These are phyloP conservation scores for Oryzias curvinotus DNA, from an alignment of 2,113 vertebrate genomes.

Conservation along the genomic window DNA sequence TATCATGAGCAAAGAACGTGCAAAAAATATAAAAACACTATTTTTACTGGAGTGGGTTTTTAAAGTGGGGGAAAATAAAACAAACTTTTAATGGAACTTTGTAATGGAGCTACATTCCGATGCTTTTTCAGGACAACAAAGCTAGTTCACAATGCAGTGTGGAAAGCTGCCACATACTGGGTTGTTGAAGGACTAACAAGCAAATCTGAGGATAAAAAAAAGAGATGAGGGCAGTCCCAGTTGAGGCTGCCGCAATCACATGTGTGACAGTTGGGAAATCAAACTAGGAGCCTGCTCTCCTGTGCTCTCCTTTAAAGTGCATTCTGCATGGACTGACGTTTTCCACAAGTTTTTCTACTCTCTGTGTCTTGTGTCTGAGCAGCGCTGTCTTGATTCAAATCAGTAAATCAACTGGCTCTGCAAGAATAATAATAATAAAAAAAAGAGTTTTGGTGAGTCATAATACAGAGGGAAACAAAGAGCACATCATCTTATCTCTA, in stretches of 20 bases:
- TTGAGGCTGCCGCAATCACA: conserved; percentile 26
- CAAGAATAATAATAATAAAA: not conserved
- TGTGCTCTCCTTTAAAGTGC: conserved; percentile 27
- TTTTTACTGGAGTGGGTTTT: too few species aligned
- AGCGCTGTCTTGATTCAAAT: conserved; percentile 3
- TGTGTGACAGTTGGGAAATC: conserved; percentile 49
- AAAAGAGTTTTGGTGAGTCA: not conserved
- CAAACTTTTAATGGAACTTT: not conserved
- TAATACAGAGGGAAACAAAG: conserved; percentile 25
- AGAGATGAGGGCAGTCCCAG: conserved; percentile 39
- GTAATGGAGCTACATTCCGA: conserved; percentile 55
- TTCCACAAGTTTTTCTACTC: conserved; percentile 10
- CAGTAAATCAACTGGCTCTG: conserved; percentile 8
- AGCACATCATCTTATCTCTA: conserved; percentile 15
- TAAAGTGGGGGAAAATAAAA: too few species aligned
- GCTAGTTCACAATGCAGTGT: conserved; percentile 48
- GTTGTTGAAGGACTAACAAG: conserved; percentile 53
- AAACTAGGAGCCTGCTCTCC: conserved; percentile 31
- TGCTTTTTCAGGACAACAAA: conserved; percentile 51
- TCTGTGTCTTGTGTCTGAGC: conserved; percentile 4
- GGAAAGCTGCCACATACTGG: conserved; percentile 47
- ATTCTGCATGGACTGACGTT: conserved; percentile 11
- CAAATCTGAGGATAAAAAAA: conserved; percentile 27
- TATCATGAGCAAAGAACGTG: too few species aligned
- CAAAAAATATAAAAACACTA: too few species aligned